Base-by-base conservation (phyloP, 2,888 invertebrate genomes). In the Netelia melanura region DNA sequence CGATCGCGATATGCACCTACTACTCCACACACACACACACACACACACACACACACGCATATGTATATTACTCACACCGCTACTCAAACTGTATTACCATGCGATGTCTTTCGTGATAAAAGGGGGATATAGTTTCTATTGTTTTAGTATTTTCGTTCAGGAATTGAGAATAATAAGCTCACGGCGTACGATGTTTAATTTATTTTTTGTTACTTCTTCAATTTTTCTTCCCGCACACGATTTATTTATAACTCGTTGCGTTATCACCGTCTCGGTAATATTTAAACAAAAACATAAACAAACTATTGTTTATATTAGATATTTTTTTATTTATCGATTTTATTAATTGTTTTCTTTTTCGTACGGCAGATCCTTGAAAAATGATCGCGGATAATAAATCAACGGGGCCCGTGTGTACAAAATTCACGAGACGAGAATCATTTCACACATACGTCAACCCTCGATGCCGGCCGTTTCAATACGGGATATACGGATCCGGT, bases 1-100 rank as follows among this genome's bases (percentile, higher is more conserved):
- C 67, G 67, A 81, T 80, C 61, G 10, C 56, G 75, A 80, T 61
- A 65, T 23, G 17, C 54, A 17, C 5, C 52, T 21, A 38, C 58
- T 21, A 61, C 21, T 52, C 61, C 11, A 3, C n/a, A 25, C 5
- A 5, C n/a, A 3, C n/a, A 9, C 17, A 3, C 5, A 54, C 30
- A 30, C 23, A 44, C 1, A 3, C 9, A 11, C 10, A 58, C 9
- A 21, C 23, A 21, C 17, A 56, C 6, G 0, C 21, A 58, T 2
- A 6, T 58, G 58, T 21, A 11, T 21, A 58, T 21, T 58, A 38
- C 17, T 58, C 21, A 3, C 58, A 58, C 58, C 21, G 17, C 11
- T 48, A 14, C 14, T 58, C 58, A 21, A 5, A 9, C 10, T 58
- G 58, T 21, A 58, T 58, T 58, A 58, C 21, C 58, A 21, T 2